These are phyloP conservation scores for Actinopyga echinites DNA, from an alignment of 53 echinoderm and acorn worm species.

Conservation along the genomic window DNA sequence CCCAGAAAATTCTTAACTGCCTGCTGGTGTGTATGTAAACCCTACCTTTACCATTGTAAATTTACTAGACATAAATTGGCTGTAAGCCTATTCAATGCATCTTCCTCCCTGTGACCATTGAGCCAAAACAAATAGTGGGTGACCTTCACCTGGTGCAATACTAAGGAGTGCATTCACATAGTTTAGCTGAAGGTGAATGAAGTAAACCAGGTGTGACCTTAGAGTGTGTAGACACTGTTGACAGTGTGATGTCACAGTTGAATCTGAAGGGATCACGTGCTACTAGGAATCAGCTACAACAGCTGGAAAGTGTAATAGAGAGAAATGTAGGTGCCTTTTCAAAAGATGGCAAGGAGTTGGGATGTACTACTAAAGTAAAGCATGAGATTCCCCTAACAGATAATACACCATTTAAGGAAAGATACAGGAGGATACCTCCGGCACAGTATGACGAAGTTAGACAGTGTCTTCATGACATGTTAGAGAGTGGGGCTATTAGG, in stretches of 20 bases:
- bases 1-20: not conserved
- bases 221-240: not conserved
- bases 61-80: not conserved
- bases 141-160: not conserved
- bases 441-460: constrained; percentile 43
- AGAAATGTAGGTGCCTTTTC: not conserved
- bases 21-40: not conserved
- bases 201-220: not conserved
- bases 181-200: not conserved
- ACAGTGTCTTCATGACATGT: not conserved
- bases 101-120: not conserved
- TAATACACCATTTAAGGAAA: constrained; percentile 17
- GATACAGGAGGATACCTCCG: constrained; percentile 37
- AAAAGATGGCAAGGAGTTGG: constrained; percentile 1
- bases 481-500: constrained; percentile 16
- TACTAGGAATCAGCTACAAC: not conserved
- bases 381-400: constrained; percentile 20
- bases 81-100: not conserved
- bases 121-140: not conserved
- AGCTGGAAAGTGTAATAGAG: not conserved
- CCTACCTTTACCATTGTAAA: not conserved
- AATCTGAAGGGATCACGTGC: not conserved
- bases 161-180: not conserved
- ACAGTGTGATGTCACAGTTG: not conserved
- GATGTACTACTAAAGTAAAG: not conserved